Base-by-base conservation (phyloP, 2,797 vertebrate genomes). In the Myoxocephalus aenaeus region DNA sequence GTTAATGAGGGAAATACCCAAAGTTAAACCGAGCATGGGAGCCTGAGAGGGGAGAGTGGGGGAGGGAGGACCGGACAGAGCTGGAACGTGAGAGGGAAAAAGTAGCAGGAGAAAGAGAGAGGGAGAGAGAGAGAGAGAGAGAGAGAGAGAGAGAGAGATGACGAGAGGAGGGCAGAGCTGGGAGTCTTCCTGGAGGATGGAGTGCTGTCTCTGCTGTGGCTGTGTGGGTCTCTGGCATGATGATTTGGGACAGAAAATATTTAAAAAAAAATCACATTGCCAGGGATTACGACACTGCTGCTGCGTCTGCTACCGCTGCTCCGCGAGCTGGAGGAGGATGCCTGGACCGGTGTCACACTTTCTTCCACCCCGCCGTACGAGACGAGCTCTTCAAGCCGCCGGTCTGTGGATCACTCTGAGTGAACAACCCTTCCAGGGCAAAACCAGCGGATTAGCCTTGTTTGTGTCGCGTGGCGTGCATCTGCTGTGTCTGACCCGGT, bases 251-350 rank as follows among this genome's bases (percentile, higher is more conserved):
- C 66, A 74, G 61, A 85, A 71, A 53, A 70, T 36, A 85, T 18
- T 34, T 34, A 7, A 7, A 3, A 3, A 3, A 3, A 98, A 99
- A 98, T 98, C 97, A 98, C 97, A 98, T 98, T 98, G 97, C 97
- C 97, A 98, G 97, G 97, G 97, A 98, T 98, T 98, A 97, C 97
- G 96, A 97, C 97, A 93, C 92, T 46, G 82, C 82, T 29, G 59
- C 5, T 65, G 87, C 46, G 66, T 48, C 22, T 1, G 11, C 71
- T 20, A 1, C 73, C 25, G 58, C 70, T 54, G 34, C 27, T 65
- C 1, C 58, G 32, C 59, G 67, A 74, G 12, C 65, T 14, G 44
- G 38, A 48, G 53, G 59, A 79, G 36, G 58, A 77, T 3, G 48
- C 58, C 54, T 42, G 50, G 36, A 50, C 7, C 6, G 7, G 36